Evolutionary conservation across 2,797 vertebrate genomes (phyloP).

Genomic region (Nyctalus aviator): DNA sequence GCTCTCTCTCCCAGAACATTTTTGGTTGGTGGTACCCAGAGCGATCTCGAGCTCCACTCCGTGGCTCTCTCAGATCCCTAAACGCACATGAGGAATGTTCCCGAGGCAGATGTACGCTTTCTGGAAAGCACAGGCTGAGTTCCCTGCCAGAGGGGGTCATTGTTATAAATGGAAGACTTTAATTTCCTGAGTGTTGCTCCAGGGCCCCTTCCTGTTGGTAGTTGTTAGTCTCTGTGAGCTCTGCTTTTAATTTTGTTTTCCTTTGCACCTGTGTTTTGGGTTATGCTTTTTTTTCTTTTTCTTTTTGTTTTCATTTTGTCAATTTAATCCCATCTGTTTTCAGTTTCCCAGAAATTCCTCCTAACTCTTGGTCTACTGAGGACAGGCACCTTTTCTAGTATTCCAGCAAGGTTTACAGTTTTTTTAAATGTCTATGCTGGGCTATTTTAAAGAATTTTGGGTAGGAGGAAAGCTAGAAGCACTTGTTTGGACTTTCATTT

Average conservation of each 20-base stretch:
- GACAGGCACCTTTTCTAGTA: neutral
- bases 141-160: neutral
- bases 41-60: neutral
- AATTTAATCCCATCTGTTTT: slow-evolving; percentile 45
- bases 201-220: neutral
- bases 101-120: neutral
- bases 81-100: neutral
- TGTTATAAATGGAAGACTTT: neutral
- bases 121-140: neutral
- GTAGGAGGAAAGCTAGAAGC: neutral
- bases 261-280: slow-evolving; percentile 49
- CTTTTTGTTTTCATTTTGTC: slow-evolving; percentile 52
- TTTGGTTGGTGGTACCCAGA: accelerated
- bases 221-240: neutral
- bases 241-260: neutral
- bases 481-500: neutral
- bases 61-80: neutral
- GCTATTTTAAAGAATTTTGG: slow-evolving; percentile 25
- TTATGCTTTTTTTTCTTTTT: neutral
- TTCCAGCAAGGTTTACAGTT: neutral
- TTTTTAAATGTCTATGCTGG: neutral
- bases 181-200: neutral
- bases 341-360: slow-evolving; percentile 39
- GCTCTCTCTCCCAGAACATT: neutral
- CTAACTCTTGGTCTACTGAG: neutral